A percentile compares a stretch with the other conserved stretches of the same genome.
Conservation (phyloP, 2,113 vertebrate genomes). For the Odocoileus virginianus region DNA sequence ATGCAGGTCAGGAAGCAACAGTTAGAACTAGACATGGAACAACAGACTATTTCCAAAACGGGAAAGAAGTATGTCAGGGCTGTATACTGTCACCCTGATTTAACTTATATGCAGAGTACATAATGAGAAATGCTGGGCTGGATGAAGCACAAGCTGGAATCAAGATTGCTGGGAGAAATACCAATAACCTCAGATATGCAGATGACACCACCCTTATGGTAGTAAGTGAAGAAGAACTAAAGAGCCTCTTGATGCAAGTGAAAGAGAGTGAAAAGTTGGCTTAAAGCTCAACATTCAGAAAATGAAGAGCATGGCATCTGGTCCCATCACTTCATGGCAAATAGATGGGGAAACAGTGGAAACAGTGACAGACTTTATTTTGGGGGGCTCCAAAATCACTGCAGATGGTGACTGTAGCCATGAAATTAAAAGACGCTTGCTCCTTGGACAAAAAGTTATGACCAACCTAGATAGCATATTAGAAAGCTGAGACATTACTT, state of each 20-base stretch:
- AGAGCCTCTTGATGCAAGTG: neutral
- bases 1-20: neutral
- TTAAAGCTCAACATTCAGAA: neutral
- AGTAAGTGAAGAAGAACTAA: neutral
- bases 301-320: neutral
- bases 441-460: neutral
- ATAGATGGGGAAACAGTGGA: neutral
- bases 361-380: neutral
- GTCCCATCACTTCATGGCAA: neutral
- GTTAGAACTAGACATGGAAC: neutral
- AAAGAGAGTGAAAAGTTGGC: neutral
- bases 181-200: neutral
- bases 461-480: neutral
- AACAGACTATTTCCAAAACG: neutral
- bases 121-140: neutral
- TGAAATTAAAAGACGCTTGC: neutral
- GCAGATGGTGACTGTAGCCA: neutral
- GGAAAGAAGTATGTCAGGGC: neutral
- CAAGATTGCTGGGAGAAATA: rapidly evolving
- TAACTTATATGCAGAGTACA: neutral
- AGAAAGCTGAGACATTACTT: neutral
- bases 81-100: neutral
- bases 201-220: neutral
- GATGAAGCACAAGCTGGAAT: neutral
- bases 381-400: neutral